Evolutionary conservation across 2,888 invertebrate species (phyloP).

Genomic region (Neoitamus cyanurus): DNA sequence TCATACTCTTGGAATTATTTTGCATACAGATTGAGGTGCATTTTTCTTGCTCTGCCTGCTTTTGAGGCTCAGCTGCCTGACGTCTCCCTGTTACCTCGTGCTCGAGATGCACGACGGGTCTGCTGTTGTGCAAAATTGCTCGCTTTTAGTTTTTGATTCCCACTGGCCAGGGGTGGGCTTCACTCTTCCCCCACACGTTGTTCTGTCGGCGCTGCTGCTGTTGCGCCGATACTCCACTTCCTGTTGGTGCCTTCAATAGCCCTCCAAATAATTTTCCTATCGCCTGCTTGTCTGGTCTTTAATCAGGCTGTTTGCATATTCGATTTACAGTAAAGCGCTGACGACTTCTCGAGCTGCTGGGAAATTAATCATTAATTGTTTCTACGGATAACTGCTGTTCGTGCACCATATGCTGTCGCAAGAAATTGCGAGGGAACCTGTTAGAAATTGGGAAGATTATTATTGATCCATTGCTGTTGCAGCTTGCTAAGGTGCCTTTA

Average conservation of each 20-base stretch:
- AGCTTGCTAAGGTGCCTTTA: neutral
- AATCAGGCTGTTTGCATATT: conserved; percentile 20
- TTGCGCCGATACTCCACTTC: neutral
- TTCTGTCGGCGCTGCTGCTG: neutral
- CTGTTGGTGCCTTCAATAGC: conserved; percentile 7
- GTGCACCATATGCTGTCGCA: neutral
- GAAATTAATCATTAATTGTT: conserved; percentile 18
- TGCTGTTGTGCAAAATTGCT: neutral
- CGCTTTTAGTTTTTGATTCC: conserved; percentile 30
- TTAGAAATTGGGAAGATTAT: neutral
- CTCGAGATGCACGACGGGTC: neutral
- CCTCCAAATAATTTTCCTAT: conserved; percentile 31
- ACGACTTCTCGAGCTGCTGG: neutral
- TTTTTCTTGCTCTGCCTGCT: conserved; percentile 9
- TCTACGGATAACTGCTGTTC: neutral
- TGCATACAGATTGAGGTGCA: conserved; percentile 29
- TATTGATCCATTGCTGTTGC: neutral
- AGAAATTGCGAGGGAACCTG: neutral
- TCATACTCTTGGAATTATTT: conserved; percentile 16
- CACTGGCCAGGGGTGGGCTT: neutral
- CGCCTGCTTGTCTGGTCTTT: conserved; percentile 11
- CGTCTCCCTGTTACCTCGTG: conserved; percentile 12
- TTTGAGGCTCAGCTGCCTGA: neutral
- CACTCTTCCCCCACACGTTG: neutral
- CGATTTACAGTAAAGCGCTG: neutral